A percentile compares a stretch with the other conserved stretches of the same genome.
phyloP scores from a whole-genome alignment of 2,113 vertebrate species.

The Chaetodon trifascialis region DNA sequence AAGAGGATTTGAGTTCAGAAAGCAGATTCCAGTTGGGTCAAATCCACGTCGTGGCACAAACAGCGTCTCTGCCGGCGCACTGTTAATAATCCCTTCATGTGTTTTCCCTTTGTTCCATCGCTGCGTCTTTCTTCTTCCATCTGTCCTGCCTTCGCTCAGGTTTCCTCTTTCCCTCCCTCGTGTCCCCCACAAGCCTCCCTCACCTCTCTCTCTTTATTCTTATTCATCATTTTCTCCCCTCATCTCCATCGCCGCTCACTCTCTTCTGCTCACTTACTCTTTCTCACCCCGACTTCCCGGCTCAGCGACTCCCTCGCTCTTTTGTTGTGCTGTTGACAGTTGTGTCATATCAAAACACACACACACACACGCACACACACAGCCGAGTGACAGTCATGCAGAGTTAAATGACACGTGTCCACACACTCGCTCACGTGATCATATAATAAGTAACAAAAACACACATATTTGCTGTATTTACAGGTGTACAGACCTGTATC shows the following conservation, averaged over 20 bases:
- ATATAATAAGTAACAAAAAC: constrained; percentile 7
- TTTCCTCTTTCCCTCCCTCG: not conserved
- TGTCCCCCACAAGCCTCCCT: not conserved
- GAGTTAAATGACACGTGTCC: constrained; percentile 23
- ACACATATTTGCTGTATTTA: constrained; percentile 1
- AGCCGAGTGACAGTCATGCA: not conserved
- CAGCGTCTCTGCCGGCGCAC: not conserved
- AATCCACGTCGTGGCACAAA: not conserved
- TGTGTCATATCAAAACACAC: constrained; percentile 28
- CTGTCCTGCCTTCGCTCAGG: not conserved
- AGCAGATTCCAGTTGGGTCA: not conserved
- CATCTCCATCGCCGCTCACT: not conserved
- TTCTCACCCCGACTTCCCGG: not conserved
- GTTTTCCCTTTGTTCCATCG: constrained; percentile 2
- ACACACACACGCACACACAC: constrained; percentile 14
- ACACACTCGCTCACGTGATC: not conserved
- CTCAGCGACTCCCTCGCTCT: constrained; percentile 8
- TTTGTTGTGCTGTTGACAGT: constrained; percentile 39
- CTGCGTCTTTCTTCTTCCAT: not conserved
- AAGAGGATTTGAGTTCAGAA: not conserved
- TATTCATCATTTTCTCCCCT: not conserved
- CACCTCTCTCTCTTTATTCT: not conserved
- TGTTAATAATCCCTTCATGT: not conserved
- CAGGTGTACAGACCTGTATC: constrained; percentile 38
- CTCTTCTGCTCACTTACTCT: not conserved